Base-by-base conservation (phyloP, 2,888 invertebrate species). In the Apotomis turbidana region DNA sequence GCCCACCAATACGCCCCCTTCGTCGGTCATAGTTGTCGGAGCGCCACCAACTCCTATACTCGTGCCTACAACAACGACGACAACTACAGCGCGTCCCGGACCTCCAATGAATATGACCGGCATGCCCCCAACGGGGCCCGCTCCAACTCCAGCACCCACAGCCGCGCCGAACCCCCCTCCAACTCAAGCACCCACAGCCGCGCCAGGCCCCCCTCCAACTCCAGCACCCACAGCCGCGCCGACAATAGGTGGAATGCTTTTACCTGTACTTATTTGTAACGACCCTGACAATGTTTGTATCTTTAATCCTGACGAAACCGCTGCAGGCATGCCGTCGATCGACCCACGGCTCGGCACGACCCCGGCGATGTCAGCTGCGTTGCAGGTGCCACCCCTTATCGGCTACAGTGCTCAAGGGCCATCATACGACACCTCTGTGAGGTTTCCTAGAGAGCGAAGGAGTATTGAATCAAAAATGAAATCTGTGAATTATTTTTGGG, bases 291-390 rank as follows among this genome's bases (percentile, higher is more conserved):
- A 86, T 76, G 87, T 93, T 77, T 93, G 93, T 88, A 78, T 91
- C 79, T 84, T 86, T 91, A 93, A 93, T 83, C 91, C 89, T 76
- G 82, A 90, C 86, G 89, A 90, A 81, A 83, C 84, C 82, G 83
- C 83, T 81, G 78, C 90, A 90, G 93, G 91, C 77, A 83, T 89
- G 74, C 84, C 89, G 76, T 84, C 84, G 84, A 93, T 94, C 77
- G 93, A 94, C 78, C 94, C 94, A 64, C 87, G 94, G 70, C 85
- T 91, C 73, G 93, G 91, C 75, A 90, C 92, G n/a, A 90, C 92
- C 6, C 87, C 89, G 36, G 80, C 86, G 38, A 75, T 89, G 8
- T 86, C 86, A 6, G 87, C 86, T 27, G 86, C 88, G 38, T 78
- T 86, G 72, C 87, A 85, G 77, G 78, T 78, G 60, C 89, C 87